Evolutionary conservation across 2,797 vertebrate species (phyloP).

Genomic region (Coregonus sp.): DNA sequence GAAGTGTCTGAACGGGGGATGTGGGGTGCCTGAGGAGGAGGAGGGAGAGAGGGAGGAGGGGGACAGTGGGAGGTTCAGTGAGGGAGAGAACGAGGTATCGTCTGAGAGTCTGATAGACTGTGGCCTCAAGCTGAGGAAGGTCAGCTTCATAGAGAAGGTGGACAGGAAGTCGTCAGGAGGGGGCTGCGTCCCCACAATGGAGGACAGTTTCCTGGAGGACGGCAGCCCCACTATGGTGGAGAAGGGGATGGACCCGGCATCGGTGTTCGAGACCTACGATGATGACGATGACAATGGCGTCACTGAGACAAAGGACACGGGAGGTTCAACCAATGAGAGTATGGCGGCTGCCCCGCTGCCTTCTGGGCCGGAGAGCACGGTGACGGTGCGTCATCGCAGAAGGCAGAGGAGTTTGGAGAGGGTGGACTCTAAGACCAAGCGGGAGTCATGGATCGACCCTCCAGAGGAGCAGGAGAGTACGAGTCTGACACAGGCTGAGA

Average conservation of each 20-base stretch:
- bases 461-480: slow-evolving; percentile 81
- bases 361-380: slow-evolving; percentile 63
- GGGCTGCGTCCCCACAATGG: slow-evolving; percentile 57
- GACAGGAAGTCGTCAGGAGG: slow-evolving; percentile 71
- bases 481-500: slow-evolving; percentile 90
- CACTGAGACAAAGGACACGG: slow-evolving; percentile 68
- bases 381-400: slow-evolving; percentile 65
- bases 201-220: slow-evolving; percentile 86
- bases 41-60: slow-evolving; percentile 84
- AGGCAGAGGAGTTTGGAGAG: slow-evolving; percentile 69
- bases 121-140: slow-evolving; percentile 90
- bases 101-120: slow-evolving; percentile 93
- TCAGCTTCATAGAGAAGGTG: slow-evolving; percentile 92
- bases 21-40: slow-evolving; percentile 87
- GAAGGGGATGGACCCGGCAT: slow-evolving; percentile 88
- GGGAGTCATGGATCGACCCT: slow-evolving; percentile 93
- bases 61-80: slow-evolving; percentile 74
- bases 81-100: slow-evolving; percentile 87
- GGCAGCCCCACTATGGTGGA: slow-evolving; percentile 97
- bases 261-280: slow-evolving; percentile 88
- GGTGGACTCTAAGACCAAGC: slow-evolving; percentile 69
- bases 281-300: slow-evolving; percentile 89
- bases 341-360: slow-evolving; percentile 22
- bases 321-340: slow-evolving; percentile 36
- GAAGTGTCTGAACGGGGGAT: slow-evolving; percentile 92